Base-by-base conservation (phyloP, 2,888 invertebrate species). In the Abrostola tripartita region DNA sequence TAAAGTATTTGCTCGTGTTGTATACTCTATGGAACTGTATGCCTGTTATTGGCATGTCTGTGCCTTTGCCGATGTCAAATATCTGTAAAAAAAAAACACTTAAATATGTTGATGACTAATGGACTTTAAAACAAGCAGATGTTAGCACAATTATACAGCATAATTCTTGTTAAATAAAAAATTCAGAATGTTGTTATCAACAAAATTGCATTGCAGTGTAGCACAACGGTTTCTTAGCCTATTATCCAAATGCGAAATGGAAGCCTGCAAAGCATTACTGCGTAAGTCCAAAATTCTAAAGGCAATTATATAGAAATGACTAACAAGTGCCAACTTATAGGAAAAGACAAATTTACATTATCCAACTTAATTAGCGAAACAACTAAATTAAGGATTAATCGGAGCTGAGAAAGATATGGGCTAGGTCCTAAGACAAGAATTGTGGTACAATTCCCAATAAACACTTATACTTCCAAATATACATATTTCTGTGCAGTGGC, bases 61-160 rank as follows among this genome's bases (percentile, higher is more conserved):
- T 95, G 0, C 97, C 97, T 89, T 97, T 96, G 0, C 98, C 98
- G 75, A 98, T 96, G 90, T 98, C 98, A 85, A 98, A 98, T 49
- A 98, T 96, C 98, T 98, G 91, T 35, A 81, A 82, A 75, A 62
- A 78, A 69, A 8, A 56, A 52, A 42, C 0, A 11, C 0, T 41
- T 2, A 40, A 2, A 0, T 40, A 9, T 11, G 40, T 0, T 40
- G 24, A 4, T 24, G 24, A 2, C 24, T 24, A 24, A 2, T 24
- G 24, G 24, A 24, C 24, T 24, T 24, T 24, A 24, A 24, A 24
- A 24, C 24, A 24, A 24, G 24, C 24, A 24, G 24, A 24, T 24
- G 24, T 24, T 24, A 24, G 24, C 24, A 24, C 24, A 1, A 24
- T 24, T 24, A 24, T 24, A 24, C 24, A 24, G 24, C 24, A 24